Evolutionary conservation across 2,888 invertebrate species (phyloP).

Genomic region (Mythimna ferrago): DNA sequence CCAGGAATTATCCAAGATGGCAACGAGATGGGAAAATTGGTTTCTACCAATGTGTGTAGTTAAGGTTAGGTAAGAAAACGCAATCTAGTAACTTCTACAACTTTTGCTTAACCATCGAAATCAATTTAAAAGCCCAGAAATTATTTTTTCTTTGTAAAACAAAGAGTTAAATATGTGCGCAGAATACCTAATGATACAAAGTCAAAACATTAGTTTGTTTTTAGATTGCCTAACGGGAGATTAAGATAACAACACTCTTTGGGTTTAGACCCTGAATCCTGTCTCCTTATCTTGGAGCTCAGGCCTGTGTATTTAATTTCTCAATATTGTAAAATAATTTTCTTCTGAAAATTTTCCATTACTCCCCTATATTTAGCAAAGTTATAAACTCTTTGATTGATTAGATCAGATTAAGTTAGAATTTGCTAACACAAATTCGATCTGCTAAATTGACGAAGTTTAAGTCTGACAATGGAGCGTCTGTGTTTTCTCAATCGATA

Average conservation of each 20-base stretch:
- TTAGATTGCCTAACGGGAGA: background rate
- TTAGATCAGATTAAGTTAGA: conserved; percentile 38
- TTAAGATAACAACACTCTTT: background rate
- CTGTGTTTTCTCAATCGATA: conserved; percentile 16
- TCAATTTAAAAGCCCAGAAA: background rate
- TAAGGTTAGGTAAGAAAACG: background rate
- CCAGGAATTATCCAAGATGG: background rate
- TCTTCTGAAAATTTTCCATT: conserved; percentile 9
- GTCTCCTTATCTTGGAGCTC: background rate
- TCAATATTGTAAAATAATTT: conserved; percentile 13
- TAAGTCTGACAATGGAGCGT: conserved; percentile 13
- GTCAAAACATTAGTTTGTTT: background rate
- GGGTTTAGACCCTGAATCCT: background rate
- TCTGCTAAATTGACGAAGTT: conserved; percentile 33
- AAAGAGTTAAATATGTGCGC: no score
- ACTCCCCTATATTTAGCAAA: conserved; percentile 14
- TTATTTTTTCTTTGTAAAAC: background rate
- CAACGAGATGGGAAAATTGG: background rate
- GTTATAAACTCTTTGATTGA: conserved; percentile 49
- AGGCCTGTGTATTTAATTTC: conserved; percentile 6
- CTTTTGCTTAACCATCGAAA: background rate
- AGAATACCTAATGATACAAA: no score
- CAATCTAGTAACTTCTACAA: background rate
- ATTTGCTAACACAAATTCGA: conserved; percentile 31
- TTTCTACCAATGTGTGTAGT: no score